Percentiles rank a stretch among this genome's conserved stretches.
These are phyloP conservation scores for Agonum fuliginosum DNA, from an alignment of 2,888 invertebrate genomes.

Conservation along the genomic window DNA sequence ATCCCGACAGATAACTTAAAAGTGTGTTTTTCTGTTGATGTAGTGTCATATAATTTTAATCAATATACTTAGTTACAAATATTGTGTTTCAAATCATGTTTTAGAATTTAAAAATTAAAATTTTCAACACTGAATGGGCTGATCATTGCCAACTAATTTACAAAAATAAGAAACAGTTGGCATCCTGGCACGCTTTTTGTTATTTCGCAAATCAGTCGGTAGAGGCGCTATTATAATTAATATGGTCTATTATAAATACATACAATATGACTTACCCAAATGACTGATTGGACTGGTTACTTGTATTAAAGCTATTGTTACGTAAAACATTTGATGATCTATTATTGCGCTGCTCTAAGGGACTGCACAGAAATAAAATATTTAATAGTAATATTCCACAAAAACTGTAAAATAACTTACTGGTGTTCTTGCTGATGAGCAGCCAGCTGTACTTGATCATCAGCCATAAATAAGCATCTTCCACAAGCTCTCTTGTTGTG, in stretches of 20 bases:
- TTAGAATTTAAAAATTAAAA: too few species aligned
- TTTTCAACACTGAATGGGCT: too few species aligned
- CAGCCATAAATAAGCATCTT: slow-evolving; percentile 90
- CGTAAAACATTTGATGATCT: slow-evolving; percentile 74
- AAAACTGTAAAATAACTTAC: slow-evolving; percentile 74
- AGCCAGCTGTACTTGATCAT: slow-evolving; percentile 86
- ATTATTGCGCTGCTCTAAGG: slow-evolving; percentile 78
- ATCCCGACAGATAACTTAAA: too few species aligned
- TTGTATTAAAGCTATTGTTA: slow-evolving; percentile 68
- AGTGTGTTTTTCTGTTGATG: too few species aligned
- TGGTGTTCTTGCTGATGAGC: slow-evolving; percentile 86
- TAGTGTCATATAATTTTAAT: too few species aligned
- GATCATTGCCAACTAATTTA: too few species aligned
- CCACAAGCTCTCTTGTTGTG: slow-evolving; percentile 94
- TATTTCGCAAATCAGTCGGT: too few species aligned
- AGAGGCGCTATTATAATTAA: too few species aligned
- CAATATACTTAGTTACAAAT: too few species aligned
- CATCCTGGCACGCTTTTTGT: too few species aligned
- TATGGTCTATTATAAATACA: background rate
- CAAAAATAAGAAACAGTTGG: too few species aligned
- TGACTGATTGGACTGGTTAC: slow-evolving; percentile 66
- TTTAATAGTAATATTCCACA: background rate
- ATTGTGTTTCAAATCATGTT: too few species aligned
- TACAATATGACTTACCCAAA: slow-evolving; percentile 68
- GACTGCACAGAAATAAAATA: slow-evolving; percentile 71